Percentiles rank a stretch among this genome's conserved stretches.
Conservation (phyloP, 53 echinoderm and acorn worm genomes). For the Stichopus horrens region DNA sequence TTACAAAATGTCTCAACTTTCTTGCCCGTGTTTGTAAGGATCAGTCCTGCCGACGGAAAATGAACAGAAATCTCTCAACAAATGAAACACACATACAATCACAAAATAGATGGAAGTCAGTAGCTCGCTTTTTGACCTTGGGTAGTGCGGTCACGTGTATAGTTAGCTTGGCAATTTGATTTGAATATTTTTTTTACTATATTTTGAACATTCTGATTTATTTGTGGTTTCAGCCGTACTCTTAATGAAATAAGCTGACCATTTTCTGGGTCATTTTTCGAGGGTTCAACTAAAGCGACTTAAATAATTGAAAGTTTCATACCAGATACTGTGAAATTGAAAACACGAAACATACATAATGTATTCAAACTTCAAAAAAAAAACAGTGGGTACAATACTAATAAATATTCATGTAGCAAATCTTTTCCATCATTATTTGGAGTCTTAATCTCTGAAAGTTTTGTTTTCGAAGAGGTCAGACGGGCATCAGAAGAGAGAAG, state of each 20-base stretch:
- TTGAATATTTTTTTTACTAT: neutral
- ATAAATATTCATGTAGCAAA: too few relatives aligned
- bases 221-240: neutral
- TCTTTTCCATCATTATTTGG: too few relatives aligned
- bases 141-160: neutral
- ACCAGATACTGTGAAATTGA: too few relatives aligned
- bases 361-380: too few relatives aligned
- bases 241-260: neutral
- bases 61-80: too few relatives aligned
- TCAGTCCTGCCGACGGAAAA: too few relatives aligned
- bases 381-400: too few relatives aligned
- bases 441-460: too few relatives aligned
- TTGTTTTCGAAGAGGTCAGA: too few relatives aligned
- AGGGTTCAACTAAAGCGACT: neutral
- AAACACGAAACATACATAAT: too few relatives aligned
- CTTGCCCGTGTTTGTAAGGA: neutral
- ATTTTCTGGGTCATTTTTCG: neutral
- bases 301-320: too few relatives aligned
- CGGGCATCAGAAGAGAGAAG: too few relatives aligned
- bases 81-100: neutral
- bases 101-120: neutral
- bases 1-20: neutral
- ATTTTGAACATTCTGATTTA: neutral
- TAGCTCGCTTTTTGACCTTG: neutral
- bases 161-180: neutral